phyloP scores from a whole-genome alignment of 2,113 vertebrate genomes.

The Callaeas wilsoni region DNA sequence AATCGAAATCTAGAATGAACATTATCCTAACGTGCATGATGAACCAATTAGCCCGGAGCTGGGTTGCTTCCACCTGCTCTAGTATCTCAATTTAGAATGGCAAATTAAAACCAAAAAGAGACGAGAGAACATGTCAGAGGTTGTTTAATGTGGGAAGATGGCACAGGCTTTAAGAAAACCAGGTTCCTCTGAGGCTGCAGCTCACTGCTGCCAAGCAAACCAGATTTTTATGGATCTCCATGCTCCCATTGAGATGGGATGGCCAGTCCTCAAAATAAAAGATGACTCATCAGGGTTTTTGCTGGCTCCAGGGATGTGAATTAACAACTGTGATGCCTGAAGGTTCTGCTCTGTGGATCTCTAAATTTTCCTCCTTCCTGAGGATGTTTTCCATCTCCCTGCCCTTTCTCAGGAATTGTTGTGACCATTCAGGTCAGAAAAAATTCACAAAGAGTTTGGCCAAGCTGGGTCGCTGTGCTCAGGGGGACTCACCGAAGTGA shows the following conservation, averaged over 20 bases:
- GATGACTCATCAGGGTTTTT: not conserved
- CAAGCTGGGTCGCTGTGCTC: not conserved
- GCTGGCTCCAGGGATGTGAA: not conserved
- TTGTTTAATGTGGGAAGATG: not conserved
- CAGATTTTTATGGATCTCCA: not conserved
- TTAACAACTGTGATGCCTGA: not conserved
- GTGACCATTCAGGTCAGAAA: not conserved
- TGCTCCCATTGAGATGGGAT: not conserved
- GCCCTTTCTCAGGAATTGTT: not conserved
- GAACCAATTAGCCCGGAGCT: slow-evolving; percentile 75
- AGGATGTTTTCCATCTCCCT: not conserved
- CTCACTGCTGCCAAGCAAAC: not conserved
- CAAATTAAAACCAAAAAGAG: slow-evolving; percentile 66
- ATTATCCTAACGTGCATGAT: slow-evolving; percentile 72
- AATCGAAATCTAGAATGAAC: slow-evolving; percentile 76
- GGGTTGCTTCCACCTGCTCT: slow-evolving; percentile 68
- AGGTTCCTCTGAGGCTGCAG: not conserved
- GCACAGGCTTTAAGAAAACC: not conserved
- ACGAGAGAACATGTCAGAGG: not conserved
- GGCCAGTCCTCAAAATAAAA: not conserved
- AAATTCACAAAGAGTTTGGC: not conserved
- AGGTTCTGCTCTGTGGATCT: not conserved
- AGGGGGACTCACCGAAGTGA: rapidly evolving
- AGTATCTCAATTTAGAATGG: slow-evolving; percentile 67
- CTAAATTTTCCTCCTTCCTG: not conserved